Evolutionary conservation across 2,888 invertebrate genomes (phyloP), one percentile per base, ranked within the genome.

Genomic region (Drosophila bunnanda): DNA sequence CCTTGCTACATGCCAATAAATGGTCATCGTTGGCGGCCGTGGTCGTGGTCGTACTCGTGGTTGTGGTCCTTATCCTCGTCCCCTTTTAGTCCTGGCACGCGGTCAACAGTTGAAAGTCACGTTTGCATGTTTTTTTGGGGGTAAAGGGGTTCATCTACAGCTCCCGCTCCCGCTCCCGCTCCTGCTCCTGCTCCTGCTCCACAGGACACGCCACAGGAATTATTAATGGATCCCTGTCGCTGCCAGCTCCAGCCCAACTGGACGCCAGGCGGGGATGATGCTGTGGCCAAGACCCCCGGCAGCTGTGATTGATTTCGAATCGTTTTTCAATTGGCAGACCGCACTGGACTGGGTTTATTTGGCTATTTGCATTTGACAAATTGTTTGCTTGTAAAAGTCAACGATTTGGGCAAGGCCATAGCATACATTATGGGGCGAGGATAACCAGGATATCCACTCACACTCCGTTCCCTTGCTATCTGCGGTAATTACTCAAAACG

Each of bases 251-350:
- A 39, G 38, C 56, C 66, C 39, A 58, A 25, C 52, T 73, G 69
- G 55, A 73, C 73, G 73, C 28, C 73, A 43, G 71, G 71, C 44
- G 69, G 34, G 44, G 62, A n/a, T 20, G 46, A 10, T 46, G 46
- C 46, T 46, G 46, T 46, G 46, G 46, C 46, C 46, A 7, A 46
- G 17, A 44, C 25, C 17, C n/a, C 74, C 71, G 64, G 71, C 86
- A 69, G 76, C 86, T 86, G 88, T 86, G 86, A 86, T 86, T 86
- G 86, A 86, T 86, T 86, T 89, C 83, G 80, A 86, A 86, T 86
- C 86, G 86, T 86, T 86, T 89, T 86, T 86, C 86, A 86, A 86
- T 86, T 86, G 86, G 88, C 82, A 83, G 71, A 50, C 44, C 73
- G 55, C 57, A 57, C 64, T 54, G 71, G 54, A 72, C 67, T 78